These are phyloP conservation scores for Camponotus fellah DNA, from an alignment of 2,888 invertebrate genomes.

Conservation along the genomic window DNA sequence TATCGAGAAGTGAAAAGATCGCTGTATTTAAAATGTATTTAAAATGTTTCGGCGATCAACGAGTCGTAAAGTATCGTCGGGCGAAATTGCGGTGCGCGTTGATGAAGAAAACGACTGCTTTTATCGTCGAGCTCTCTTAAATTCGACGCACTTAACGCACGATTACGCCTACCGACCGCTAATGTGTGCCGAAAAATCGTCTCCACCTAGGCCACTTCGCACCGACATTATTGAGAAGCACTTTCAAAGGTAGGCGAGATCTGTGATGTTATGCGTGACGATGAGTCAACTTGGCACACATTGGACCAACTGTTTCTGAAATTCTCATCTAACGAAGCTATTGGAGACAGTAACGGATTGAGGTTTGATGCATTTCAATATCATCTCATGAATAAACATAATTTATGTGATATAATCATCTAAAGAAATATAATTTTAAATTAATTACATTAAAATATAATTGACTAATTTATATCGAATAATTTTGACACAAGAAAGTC, in stretches of 20 bases:
- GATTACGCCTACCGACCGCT: conserved; percentile 32
- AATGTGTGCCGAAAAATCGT: conserved; percentile 48
- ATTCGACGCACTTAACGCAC: conserved; percentile 49
- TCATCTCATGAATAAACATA: neutral
- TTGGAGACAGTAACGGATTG: conserved; percentile 43
- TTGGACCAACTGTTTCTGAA: conserved; percentile 61
- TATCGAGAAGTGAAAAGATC: conserved; percentile 49
- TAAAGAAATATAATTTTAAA: too few relatives aligned
- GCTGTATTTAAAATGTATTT: conserved; percentile 52
- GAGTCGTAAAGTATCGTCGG: conserved; percentile 63
- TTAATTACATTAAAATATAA: neutral
- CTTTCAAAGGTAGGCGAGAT: conserved; percentile 48
- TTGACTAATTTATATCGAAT: neutral
- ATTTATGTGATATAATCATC: neutral
- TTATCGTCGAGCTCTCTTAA: conserved; percentile 59
- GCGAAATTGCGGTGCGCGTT: conserved; percentile 6
- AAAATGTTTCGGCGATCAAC: conserved; percentile 62
- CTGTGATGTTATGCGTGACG: conserved; percentile 10
- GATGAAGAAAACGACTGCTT: conserved; percentile 32
- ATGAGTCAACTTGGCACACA: conserved; percentile 54
- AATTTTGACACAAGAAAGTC: neutral
- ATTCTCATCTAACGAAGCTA: conserved; percentile 76
- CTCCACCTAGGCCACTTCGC: conserved; percentile 44
- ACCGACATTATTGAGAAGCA: conserved; percentile 52
- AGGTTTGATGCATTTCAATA: neutral